Evolutionary conservation across 1,140 invertebrate species (phyloP), one percentile per base, ranked within the genome.

Genomic region (Drosophila mayri): DNA sequence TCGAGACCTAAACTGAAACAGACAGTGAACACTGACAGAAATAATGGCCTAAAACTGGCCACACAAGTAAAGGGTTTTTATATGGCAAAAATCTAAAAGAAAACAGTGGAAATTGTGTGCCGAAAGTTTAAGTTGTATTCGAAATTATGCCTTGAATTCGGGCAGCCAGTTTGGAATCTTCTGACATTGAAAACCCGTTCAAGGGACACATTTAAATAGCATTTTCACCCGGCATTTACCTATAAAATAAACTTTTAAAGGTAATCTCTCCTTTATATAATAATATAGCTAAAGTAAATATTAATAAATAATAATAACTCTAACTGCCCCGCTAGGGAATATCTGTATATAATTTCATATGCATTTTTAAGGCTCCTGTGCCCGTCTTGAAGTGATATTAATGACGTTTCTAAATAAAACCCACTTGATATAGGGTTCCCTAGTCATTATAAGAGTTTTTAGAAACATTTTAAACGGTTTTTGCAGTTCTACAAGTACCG

Each of bases 1-100:
- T 20, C 16, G 35, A 63, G 16, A 43, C 60, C 28, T 20, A 68
- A 46, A 57, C 61, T 16, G 47, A 54, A 67, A 43, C 60, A 43
- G 37, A 62, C 37, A 35, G 16, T 16, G 22, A 22, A 64, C 44
- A 57, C 50, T 30, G n/a, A 12, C 10, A 32, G 30, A 30, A 35
- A 25, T n/a, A 70, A 40, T 61, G 9, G 16, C 11, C 3, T 11
- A n/a, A 28, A 30, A 30, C 47, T 25, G 16, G 22, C 4, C 10
- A 47, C 5, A 25, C 12, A 7, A 20, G 1, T 20, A 10, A 20
- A 2, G 1, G 2, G 10, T 12, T 43, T 20, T 18, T 5, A 3
- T 18, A 20, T 11, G 41, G 11, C 2, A 43, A 20, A 40, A n/a
- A 2, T 1, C 8, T 0, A 3, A 10, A 10, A 10, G 7, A 1